A percentile compares a stretch with the other conserved stretches of the same genome.
These are phyloP conservation scores for Fregata magnificens DNA, from an alignment of 2,113 vertebrate species.

Conservation along the genomic window DNA sequence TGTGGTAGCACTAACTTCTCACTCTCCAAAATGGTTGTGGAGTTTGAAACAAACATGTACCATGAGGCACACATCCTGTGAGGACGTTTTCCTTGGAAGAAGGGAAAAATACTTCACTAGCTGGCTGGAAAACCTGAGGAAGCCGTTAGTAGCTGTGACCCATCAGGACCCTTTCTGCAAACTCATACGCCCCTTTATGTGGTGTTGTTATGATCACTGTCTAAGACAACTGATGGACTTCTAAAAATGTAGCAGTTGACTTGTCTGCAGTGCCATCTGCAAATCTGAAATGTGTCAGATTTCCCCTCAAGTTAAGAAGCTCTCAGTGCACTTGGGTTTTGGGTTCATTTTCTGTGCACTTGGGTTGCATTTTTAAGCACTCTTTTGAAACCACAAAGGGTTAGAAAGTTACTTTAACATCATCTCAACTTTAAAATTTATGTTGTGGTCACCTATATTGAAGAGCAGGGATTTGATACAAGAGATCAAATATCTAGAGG, in stretches of 20 bases:
- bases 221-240: not conserved
- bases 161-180: not conserved
- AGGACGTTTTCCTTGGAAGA: not conserved
- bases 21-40: not conserved
- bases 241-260: not conserved
- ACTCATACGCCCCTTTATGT: rapidly evolving
- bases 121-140: not conserved
- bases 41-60: not conserved
- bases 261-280: not conserved
- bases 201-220: rapidly evolving
- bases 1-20: not conserved
- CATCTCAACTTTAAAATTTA: constrained; percentile 46
- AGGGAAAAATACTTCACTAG: not conserved
- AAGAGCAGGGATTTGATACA: constrained; percentile 22
- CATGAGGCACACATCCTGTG: not conserved
- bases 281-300: not conserved
- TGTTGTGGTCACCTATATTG: constrained; percentile 29
- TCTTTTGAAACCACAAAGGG: constrained; percentile 14
- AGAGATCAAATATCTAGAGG: constrained; percentile 13
- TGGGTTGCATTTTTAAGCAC: not conserved
- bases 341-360: not conserved
- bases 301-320: not conserved
- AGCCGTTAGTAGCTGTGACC: not conserved
- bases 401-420: constrained; percentile 49
- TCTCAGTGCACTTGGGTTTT: not conserved